Evolutionary conservation across 2,888 invertebrate species (phyloP).

Genomic region (Apamea monoglypha): DNA sequence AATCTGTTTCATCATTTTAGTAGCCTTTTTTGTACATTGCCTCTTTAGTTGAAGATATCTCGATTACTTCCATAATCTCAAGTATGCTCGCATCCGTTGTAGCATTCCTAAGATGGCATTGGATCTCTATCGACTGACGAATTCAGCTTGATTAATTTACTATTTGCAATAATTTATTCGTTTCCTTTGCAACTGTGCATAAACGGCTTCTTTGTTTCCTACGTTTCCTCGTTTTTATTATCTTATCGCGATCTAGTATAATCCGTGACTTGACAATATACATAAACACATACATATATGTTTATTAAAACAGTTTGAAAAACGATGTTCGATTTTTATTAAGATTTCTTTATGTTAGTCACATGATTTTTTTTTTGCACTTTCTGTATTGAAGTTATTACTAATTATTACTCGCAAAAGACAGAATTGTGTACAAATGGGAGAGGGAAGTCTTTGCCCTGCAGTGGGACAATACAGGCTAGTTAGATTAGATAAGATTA

Average conservation of each 20-base stretch:
- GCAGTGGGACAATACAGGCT: too few species aligned
- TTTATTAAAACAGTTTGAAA: neutral
- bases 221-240: slow-evolving; percentile 27
- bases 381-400: slow-evolving; percentile 18
- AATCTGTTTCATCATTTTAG: slow-evolving; percentile 24
- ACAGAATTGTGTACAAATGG: too few species aligned
- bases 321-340: neutral
- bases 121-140: slow-evolving; percentile 37
- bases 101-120: slow-evolving; percentile 54
- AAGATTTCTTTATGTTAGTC: neutral
- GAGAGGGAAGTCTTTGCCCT: too few species aligned
- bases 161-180: slow-evolving; percentile 22
- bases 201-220: slow-evolving; percentile 34
- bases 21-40: slow-evolving; percentile 33
- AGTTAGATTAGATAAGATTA: too few species aligned
- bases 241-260: slow-evolving; percentile 22
- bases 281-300: too few species aligned
- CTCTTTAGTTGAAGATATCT: slow-evolving; percentile 37
- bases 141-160: slow-evolving; percentile 34
- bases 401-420: too few species aligned
- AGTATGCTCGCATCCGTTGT: slow-evolving; percentile 47
- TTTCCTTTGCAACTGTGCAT: slow-evolving; percentile 38
- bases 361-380: neutral
- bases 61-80: slow-evolving; percentile 29
- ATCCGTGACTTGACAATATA: neutral